These are phyloP conservation scores for Muricea muricata DNA, from an alignment of 92 coral and sea anemone genomes.

Conservation along the genomic window DNA sequence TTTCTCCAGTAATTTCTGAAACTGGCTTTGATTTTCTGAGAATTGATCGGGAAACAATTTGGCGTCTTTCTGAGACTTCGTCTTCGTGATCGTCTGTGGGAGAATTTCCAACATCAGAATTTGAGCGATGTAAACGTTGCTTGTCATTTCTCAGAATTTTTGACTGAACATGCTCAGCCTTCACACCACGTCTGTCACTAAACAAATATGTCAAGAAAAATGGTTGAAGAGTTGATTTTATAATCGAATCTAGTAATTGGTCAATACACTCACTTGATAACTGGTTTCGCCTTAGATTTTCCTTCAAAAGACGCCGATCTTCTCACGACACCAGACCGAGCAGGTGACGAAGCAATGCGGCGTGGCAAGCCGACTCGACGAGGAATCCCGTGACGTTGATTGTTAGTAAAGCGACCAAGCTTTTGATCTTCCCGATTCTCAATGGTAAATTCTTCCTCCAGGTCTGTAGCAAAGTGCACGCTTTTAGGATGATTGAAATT, in stretches of 20 bases:
- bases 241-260: too few species aligned
- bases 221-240: too few species aligned
- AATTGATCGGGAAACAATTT: conserved; percentile 67
- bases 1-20: conserved; percentile 85
- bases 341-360: conserved; percentile 64
- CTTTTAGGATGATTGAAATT: conserved; percentile 69
- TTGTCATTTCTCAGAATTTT: conserved; percentile 53
- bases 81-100: conserved; percentile 21
- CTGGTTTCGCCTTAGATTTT: conserved; percentile 74
- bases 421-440: conserved; percentile 72
- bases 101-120: conserved; percentile 38
- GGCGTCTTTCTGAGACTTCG: conserved; percentile 13
- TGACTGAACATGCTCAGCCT: not conserved
- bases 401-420: conserved; percentile 47
- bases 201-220: not conserved
- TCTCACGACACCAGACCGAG: conserved; percentile 69
- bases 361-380: conserved; percentile 80
- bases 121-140: conserved; percentile 48
- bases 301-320: conserved; percentile 92
- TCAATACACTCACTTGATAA: conserved; percentile 11
- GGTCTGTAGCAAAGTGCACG: conserved; percentile 88
- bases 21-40: conserved; percentile 87
- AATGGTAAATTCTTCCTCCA: conserved; percentile 94
- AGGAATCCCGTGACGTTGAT: conserved; percentile 81
- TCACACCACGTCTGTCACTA: conserved; percentile 36